Conservation (phyloP, 2,888 invertebrate genomes). For the Aspidapion aeneum region DNA sequence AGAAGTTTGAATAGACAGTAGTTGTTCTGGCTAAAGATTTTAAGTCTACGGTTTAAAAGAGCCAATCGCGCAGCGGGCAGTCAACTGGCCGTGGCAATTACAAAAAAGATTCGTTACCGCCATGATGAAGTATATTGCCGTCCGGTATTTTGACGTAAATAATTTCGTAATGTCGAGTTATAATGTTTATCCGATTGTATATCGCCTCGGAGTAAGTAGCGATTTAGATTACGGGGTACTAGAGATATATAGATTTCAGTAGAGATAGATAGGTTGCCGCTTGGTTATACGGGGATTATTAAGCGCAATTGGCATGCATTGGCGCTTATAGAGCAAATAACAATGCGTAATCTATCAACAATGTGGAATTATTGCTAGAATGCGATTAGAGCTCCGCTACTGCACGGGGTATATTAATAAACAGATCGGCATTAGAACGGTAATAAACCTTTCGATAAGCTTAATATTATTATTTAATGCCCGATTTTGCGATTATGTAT, state of each 20-base stretch:
- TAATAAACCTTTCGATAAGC: constrained; percentile 23
- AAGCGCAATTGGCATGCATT: constrained; percentile 34
- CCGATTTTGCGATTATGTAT: constrained; percentile 20
- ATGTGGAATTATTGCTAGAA: constrained; percentile 34
- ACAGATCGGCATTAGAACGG: constrained; percentile 13
- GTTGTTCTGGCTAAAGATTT: too few relatives aligned
- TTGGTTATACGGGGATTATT: constrained; percentile 4
- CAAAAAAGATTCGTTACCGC: constrained; percentile 15
- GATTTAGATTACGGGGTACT: constrained; percentile 19
- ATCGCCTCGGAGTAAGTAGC: constrained; percentile 9
- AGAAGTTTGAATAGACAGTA: too few relatives aligned
- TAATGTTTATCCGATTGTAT: constrained; percentile 13
- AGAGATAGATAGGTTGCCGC: constrained; percentile 6
- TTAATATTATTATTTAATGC: constrained; percentile 21
- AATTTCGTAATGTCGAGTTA: constrained; percentile 22
- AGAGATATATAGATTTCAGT: neutral
- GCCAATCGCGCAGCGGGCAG: neutral
- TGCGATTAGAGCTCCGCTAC: constrained; percentile 24
- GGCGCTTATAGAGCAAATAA: constrained; percentile 29
- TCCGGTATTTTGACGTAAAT: constrained; percentile 20
- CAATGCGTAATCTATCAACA: constrained; percentile 39
- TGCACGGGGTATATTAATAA: constrained; percentile 15
- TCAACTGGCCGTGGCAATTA: constrained; percentile 12
- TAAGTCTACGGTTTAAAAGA: neutral
- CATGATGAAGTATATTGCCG: constrained; percentile 19